phyloP scores from a whole-genome alignment of 2,113 vertebrate species.

The Ovis canadensis region DNA sequence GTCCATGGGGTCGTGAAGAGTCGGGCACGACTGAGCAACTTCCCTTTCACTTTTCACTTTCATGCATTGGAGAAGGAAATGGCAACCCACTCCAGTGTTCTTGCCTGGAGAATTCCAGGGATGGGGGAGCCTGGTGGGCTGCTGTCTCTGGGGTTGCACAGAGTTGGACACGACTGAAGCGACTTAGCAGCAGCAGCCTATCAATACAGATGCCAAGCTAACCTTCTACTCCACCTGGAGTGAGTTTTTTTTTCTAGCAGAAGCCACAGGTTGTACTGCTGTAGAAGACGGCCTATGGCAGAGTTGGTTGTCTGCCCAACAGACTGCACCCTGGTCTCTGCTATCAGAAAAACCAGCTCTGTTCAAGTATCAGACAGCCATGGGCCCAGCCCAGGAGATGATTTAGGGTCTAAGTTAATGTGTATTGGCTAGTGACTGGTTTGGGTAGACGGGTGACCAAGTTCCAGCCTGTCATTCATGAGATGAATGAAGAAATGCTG shows the following conservation, averaged over 20 bases:
- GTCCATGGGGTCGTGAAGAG: too few relatives aligned
- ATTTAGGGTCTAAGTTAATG: background rate
- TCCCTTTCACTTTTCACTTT: too few relatives aligned
- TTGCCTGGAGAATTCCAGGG: too few relatives aligned
- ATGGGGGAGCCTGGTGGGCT: too few relatives aligned
- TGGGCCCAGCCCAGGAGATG: background rate
- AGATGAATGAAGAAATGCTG: background rate
- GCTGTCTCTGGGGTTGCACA: too few relatives aligned
- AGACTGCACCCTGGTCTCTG: background rate
- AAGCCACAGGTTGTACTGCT: background rate
- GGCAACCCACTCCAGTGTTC: too few relatives aligned
- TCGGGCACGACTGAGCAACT: too few relatives aligned
- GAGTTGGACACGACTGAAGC: too few relatives aligned
- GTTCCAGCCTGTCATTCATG: background rate
- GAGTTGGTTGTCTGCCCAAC: background rate
- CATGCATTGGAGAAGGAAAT: too few relatives aligned
- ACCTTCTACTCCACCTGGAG: background rate
- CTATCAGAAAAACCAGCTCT: background rate
- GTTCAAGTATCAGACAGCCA: background rate
- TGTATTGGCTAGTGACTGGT: background rate
- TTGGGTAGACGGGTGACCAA: background rate
- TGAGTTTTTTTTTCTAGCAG: background rate
- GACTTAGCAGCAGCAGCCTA: background rate
- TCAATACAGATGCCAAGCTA: background rate
- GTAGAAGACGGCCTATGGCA: background rate